Evolutionary conservation across 2,888 invertebrate genomes (phyloP).

Genomic region (Nomada flava): DNA sequence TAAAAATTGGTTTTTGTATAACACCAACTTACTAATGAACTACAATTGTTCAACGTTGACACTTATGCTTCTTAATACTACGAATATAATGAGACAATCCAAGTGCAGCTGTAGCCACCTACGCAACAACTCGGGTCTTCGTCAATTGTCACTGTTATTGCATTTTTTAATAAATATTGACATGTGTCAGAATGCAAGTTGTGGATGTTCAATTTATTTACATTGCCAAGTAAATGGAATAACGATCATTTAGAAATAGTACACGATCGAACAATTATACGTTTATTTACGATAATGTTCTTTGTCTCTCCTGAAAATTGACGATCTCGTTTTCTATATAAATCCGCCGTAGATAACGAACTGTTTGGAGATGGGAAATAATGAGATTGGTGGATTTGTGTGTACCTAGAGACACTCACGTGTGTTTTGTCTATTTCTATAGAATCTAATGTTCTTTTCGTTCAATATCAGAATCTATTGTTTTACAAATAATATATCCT

Average conservation of each 20-base stretch:
- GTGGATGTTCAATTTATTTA: neutral
- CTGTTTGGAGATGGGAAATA: neutral
- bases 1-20: neutral
- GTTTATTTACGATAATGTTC: slow-evolving; percentile 14
- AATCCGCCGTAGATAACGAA: slow-evolving; percentile 34
- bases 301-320: slow-evolving; percentile 34
- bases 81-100: slow-evolving; percentile 37
- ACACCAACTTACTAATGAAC: slow-evolving; percentile 41
- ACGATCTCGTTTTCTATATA: slow-evolving; percentile 27
- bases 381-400: neutral
- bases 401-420: neutral
- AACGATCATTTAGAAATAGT: neutral
- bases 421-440: too few species aligned
- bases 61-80: slow-evolving; percentile 28
- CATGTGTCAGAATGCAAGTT: slow-evolving; percentile 21
- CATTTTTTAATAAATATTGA: slow-evolving; percentile 35
- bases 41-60: slow-evolving; percentile 6
- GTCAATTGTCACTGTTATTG: slow-evolving; percentile 66
- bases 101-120: slow-evolving; percentile 62
- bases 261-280: slow-evolving; percentile 2
- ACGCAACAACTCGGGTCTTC: slow-evolving; percentile 56
- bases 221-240: slow-evolving; percentile 9
- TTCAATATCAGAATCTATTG: too few species aligned
- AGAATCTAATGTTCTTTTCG: too few species aligned
- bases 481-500: too few species aligned